Percentiles rank a stretch among this genome's conserved stretches.
phyloP scores from a whole-genome alignment of 2,888 invertebrate species.

The Peribatodes rhomboidaria region DNA sequence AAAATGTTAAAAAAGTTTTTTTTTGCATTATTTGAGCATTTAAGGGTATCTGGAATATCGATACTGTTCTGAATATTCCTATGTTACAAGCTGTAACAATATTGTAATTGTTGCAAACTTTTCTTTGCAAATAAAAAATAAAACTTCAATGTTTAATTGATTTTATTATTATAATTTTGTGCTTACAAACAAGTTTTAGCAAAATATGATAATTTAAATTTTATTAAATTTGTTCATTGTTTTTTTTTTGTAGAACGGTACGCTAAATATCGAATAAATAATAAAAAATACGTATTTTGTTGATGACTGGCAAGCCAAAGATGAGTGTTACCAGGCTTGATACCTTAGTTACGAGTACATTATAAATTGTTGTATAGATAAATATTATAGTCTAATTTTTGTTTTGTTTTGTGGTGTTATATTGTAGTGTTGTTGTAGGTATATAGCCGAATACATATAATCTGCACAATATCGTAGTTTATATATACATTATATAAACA shows the following conservation, averaged over 20 bases:
- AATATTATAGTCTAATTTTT: constrained; percentile 36
- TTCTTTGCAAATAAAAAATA: too few species aligned
- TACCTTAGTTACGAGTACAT: constrained; percentile 30
- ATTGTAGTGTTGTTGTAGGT: constrained; percentile 40
- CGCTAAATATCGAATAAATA: constrained; percentile 23
- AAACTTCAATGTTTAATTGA: too few species aligned
- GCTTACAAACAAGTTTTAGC: too few species aligned
- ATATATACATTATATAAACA: constrained; percentile 25
- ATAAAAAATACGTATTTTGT: constrained; percentile 30
- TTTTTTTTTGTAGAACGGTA: constrained; percentile 27
- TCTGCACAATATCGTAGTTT: constrained; percentile 45
- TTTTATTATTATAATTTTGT: constrained; percentile 29
- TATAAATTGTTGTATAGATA: constrained; percentile 43
- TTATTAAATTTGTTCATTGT: background rate
- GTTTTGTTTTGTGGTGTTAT: constrained; percentile 41
- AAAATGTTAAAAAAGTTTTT: too few species aligned
- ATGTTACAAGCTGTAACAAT: too few species aligned
- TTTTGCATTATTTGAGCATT: background rate
- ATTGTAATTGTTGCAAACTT: too few species aligned
- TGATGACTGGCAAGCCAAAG: constrained; percentile 45
- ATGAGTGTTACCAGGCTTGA: constrained; percentile 46
- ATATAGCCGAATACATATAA: constrained; percentile 46
- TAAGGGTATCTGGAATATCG: background rate
- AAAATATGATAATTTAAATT: too few species aligned
- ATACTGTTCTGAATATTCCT: too few species aligned